phyloP scores from a whole-genome alignment of 2,113 vertebrate genomes.

The Panthera leo region DNA sequence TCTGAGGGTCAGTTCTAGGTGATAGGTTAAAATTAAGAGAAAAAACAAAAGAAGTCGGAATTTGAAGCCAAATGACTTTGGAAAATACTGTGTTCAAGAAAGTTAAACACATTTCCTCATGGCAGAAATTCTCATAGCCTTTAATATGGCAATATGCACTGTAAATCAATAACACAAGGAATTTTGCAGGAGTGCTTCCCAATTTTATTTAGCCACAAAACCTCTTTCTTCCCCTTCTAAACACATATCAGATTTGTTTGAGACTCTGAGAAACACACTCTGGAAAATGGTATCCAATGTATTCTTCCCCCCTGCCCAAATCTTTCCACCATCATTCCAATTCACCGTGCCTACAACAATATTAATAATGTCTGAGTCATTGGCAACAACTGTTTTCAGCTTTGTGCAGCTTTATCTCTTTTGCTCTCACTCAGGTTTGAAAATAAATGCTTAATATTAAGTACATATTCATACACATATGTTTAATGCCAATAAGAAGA shows the following conservation, averaged over 20 bases:
- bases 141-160: background rate
- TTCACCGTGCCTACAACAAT: background rate
- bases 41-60: background rate
- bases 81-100: background rate
- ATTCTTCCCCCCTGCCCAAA: background rate
- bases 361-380: background rate
- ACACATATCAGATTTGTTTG: background rate
- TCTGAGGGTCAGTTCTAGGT: background rate
- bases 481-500: background rate
- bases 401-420: background rate
- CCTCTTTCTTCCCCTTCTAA: background rate
- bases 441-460: conserved; percentile 33
- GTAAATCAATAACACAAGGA: background rate
- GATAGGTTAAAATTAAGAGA: background rate
- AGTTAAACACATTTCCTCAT: background rate
- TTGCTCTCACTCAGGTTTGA: conserved; percentile 14
- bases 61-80: background rate
- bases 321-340: background rate
- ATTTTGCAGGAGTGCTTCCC: background rate
- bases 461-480: background rate
- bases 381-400: background rate
- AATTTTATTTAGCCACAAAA: background rate
- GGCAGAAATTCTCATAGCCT: background rate
- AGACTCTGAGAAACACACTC: background rate
- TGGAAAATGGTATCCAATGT: background rate